Evolutionary conservation across 2,888 invertebrate species (phyloP).

Genomic region (Lydus trimaculatus): DNA sequence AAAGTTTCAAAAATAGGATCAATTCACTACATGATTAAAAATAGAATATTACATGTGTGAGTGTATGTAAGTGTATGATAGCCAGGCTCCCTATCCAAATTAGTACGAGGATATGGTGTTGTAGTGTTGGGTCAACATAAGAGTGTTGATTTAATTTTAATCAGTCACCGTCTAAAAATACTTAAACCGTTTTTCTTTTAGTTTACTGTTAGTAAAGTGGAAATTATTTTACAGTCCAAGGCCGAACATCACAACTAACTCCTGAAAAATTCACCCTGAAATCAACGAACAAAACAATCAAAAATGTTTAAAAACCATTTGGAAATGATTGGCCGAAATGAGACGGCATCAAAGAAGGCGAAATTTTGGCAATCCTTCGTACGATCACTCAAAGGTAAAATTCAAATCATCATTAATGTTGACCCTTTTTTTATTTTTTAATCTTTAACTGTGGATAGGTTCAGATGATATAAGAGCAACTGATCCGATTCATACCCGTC

Average conservation of each 20-base stretch:
- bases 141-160: neutral
- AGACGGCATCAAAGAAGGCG: constrained; percentile 90
- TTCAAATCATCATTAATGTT: too few species aligned
- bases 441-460: too few species aligned
- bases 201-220: too few species aligned
- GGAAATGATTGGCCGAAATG: constrained; percentile 94
- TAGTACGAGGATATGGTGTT: constrained; percentile 27
- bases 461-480: constrained; percentile 92
- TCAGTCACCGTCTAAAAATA: constrained; percentile 6
- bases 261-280: constrained; percentile 43
- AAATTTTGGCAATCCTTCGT: constrained; percentile 95
- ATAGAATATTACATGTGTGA: constrained; percentile 1
- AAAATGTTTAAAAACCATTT: constrained; percentile 92
- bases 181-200: neutral
- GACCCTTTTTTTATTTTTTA: too few species aligned
- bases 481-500: constrained; percentile 70
- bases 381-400: constrained; percentile 87
- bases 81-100: constrained; percentile 33
- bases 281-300: constrained; percentile 62
- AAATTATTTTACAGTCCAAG: constrained; percentile 70
- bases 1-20: constrained; percentile 22
- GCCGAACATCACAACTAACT: constrained; percentile 69
- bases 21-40: constrained; percentile 22
- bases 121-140: neutral
- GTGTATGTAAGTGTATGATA: constrained; percentile 3